A percentile compares a stretch with the other conserved stretches of the same genome.
Conservation (phyloP, 1,140 invertebrate species). For the Saccostrea echinata region DNA sequence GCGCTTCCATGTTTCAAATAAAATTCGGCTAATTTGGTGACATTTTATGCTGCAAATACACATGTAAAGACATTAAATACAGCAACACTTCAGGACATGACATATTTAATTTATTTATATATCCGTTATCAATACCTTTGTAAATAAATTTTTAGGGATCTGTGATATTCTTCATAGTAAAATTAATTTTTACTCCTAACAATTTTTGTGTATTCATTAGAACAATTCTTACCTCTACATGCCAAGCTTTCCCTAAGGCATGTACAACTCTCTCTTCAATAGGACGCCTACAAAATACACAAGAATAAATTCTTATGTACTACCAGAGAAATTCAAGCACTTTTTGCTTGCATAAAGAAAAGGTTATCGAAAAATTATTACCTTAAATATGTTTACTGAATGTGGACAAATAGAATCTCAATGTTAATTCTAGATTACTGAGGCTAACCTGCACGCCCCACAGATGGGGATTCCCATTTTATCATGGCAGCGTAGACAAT, state of each 20-base stretch:
- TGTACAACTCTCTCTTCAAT: constrained; percentile 79
- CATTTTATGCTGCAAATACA: too few relatives aligned
- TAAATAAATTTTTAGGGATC: too few relatives aligned
- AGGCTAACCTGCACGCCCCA: constrained; percentile 90
- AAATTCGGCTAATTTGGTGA: too few relatives aligned
- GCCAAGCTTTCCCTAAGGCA: constrained; percentile 93
- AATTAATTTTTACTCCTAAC: too few relatives aligned
- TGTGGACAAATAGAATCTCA: not conserved
- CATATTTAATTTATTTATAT: too few relatives aligned
- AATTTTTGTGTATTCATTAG: too few relatives aligned
- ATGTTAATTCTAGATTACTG: not conserved
- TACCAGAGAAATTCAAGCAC: not conserved
- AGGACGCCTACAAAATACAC: constrained; percentile 71
- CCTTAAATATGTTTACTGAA: too few relatives aligned
- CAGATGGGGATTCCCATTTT: constrained; percentile 99
- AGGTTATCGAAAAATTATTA: not conserved
- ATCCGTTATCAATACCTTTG: too few relatives aligned
- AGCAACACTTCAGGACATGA: too few relatives aligned
- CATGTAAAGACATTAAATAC: too few relatives aligned
- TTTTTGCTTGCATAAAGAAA: not conserved
- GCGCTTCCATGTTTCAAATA: too few relatives aligned
- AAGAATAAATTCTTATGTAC: not conserved
- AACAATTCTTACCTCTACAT: constrained; percentile 88
- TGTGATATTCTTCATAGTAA: too few relatives aligned
- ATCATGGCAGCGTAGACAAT: constrained; percentile 98